Base-by-base conservation (phyloP, 1,140 invertebrate species). In the Doryteuthis pealeii region DNA sequence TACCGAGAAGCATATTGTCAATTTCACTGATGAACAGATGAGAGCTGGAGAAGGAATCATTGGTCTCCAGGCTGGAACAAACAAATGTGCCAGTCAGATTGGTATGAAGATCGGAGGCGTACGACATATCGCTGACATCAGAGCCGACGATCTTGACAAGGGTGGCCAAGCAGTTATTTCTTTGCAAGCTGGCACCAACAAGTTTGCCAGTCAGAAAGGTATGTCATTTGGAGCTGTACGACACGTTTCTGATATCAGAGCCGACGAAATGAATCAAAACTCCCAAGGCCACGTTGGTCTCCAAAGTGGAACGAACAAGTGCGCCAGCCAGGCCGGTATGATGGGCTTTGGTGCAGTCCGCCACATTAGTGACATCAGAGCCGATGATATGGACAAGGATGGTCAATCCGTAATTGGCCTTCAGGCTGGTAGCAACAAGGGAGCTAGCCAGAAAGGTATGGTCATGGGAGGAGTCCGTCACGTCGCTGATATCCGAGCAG, bases 151-250 rank as follows among this genome's bases (percentile, higher is more conserved):
- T 40, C 79, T 82, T 45, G 70, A 72, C 54, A 80, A 79, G 33
- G 82, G 83, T 15, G 94, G 95, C 2, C 94, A 97, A 81, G 92
- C 92, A 32, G 92, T 97, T 70, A 97, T 98, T 82, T 95, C 94
- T 73, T 90, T 98, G 40, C 96, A 98, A 87, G 96, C 96, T 82
- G 96, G 96, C 70, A 95, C 94, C 79, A 98, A 98, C 90, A 96
- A 97, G 88, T 88, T 86, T 43, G 96, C 96, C 77, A 96, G 91
- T 82, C 96, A 97, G 89, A 94, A 93, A 82, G 96, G 96, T 30
- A 96, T 97, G 84, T 96, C 94, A 84, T 95, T 98, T 82, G 96
- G 96, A 75, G 96, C 96, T 87, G 95, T 95, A 77, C 90, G 95
- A 87, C 95, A 97, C 89, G 96, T 97, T 72, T 81, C 83, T 32